Conservation (phyloP, 2,888 invertebrate species). For the Minunthozetes semirufus region DNA sequence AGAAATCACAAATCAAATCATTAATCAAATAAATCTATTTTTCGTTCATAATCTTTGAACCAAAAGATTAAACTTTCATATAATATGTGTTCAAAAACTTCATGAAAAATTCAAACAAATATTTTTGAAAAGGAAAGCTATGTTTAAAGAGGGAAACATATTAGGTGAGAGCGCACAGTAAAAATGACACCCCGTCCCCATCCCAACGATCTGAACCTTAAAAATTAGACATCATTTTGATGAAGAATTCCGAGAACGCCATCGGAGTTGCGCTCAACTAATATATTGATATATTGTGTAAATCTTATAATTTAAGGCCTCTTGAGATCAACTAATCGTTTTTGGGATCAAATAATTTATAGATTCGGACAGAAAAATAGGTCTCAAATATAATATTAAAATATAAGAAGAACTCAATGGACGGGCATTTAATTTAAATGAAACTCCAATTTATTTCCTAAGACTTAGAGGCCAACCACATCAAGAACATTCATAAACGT, state of each 20-base stretch:
- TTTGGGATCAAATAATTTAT: background rate
- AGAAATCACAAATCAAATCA: background rate
- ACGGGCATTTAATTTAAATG: background rate
- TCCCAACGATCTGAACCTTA: background rate
- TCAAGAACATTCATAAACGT: no score
- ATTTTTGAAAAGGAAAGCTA: background rate
- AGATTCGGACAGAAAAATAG: background rate
- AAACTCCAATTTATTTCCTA: background rate
- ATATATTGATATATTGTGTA: background rate
- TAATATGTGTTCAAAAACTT: background rate
- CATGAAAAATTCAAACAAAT: slow-evolving; percentile 26
- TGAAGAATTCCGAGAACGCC: background rate
- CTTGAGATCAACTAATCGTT: background rate
- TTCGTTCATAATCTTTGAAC: background rate
- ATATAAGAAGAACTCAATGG: no score
- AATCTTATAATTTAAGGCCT: slow-evolving; percentile 3
- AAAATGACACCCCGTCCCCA: slow-evolving; percentile 19
- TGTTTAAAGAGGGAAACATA: background rate
- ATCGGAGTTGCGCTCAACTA: background rate
- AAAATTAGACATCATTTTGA: slow-evolving; percentile 9
- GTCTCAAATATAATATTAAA: background rate
- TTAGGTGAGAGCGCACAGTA: background rate
- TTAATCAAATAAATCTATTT: slow-evolving; percentile 3
- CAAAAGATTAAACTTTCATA: background rate
- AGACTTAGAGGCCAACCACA: background rate